A percentile compares a stretch with the other conserved stretches of the same genome.
These are phyloP conservation scores for Salvelinus fontinalis DNA, from an alignment of 2,113 vertebrate genomes.

Conservation along the genomic window DNA sequence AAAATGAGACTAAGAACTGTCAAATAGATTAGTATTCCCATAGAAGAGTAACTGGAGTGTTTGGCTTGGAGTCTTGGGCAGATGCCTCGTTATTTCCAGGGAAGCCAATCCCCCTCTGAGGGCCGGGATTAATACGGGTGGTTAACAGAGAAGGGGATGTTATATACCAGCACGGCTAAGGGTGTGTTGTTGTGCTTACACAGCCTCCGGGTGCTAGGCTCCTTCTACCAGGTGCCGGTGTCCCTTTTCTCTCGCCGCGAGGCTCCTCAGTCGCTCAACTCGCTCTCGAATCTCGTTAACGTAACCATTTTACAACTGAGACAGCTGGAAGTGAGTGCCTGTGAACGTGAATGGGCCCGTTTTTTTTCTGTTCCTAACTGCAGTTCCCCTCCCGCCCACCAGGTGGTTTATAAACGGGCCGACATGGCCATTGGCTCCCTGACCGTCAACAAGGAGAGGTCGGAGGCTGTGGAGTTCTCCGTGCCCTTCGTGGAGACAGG, in stretches of 20 bases:
- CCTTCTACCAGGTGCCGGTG: neutral
- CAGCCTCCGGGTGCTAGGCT: neutral
- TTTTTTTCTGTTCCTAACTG: constrained; percentile 12
- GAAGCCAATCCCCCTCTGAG: neutral
- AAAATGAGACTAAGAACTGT: neutral
- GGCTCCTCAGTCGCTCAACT: neutral
- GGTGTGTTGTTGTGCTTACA: neutral
- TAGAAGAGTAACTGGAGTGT: neutral
- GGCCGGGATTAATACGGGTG: neutral
- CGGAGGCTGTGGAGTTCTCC: constrained; percentile 88
- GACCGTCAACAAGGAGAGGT: constrained; percentile 89
- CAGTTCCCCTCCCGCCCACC: constrained; percentile 26
- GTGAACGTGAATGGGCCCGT: neutral
- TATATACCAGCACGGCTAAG: neutral
- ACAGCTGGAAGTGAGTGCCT: neutral
- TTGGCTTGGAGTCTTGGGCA: constrained; percentile 1
- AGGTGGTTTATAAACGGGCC: constrained; percentile 85
- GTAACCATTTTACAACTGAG: no score
- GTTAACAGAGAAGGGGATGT: neutral
- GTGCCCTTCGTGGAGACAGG: constrained; percentile 91
- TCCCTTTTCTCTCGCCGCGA: neutral
- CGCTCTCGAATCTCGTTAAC: no score
- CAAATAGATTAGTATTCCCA: neutral
- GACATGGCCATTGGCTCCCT: constrained; percentile 93
- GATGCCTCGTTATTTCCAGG: neutral